Evolutionary conservation across 2,888 invertebrate genomes (phyloP).

Genomic region (Lycocerus yunnanus): DNA sequence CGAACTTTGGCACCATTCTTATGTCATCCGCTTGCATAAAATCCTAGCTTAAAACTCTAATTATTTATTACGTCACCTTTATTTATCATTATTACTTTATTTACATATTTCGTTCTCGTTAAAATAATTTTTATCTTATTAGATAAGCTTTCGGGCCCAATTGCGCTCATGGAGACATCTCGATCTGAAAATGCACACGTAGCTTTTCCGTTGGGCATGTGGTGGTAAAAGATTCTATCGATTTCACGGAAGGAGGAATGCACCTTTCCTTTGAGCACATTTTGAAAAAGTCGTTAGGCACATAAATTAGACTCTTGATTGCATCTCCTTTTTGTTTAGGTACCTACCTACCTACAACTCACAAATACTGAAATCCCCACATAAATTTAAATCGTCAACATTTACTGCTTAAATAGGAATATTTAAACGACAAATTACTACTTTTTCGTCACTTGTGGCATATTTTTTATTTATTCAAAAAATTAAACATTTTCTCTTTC

Average conservation of each 20-base stretch:
- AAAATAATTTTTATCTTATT: no score
- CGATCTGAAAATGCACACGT: neutral
- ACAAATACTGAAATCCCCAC: neutral
- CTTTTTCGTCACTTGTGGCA: neutral
- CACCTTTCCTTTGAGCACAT: neutral
- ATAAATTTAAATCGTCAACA: neutral
- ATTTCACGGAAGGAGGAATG: neutral
- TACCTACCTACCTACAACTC: neutral
- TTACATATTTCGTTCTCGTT: neutral
- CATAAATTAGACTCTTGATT: neutral
- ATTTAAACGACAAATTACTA: neutral
- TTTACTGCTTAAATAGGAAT: neutral
- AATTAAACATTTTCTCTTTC: no score
- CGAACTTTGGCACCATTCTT: conserved; percentile 39
- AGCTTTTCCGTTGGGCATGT: no score
- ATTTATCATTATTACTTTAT: neutral
- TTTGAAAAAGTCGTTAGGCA: neutral
- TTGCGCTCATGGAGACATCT: neutral
- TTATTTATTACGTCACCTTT: neutral
- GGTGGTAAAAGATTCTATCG: no score
- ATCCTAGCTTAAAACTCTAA: neutral
- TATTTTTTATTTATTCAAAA: no score
- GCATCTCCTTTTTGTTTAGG: neutral
- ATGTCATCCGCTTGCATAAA: conserved; percentile 34
- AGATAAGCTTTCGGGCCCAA: neutral